phyloP scores from a whole-genome alignment of 2,113 vertebrate genomes.

The Myiagra hebetior region DNA sequence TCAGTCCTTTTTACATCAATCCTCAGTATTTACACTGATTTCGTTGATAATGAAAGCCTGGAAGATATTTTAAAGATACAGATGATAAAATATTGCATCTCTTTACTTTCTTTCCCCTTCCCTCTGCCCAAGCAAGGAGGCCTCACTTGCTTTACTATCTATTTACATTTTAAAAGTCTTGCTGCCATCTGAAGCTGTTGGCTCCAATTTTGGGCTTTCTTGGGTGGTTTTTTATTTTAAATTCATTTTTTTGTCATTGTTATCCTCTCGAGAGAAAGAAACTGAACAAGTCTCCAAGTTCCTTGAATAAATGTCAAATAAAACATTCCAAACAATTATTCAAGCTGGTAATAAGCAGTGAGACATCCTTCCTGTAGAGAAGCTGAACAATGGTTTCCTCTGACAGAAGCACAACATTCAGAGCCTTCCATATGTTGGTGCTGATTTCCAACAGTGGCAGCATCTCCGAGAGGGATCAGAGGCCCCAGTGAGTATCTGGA shows the following conservation, averaged over 20 bases:
- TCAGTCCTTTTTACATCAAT: not conserved
- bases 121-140: not conserved
- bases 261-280: not conserved
- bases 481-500: conserved; percentile 28
- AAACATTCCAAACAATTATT: conserved; percentile 40
- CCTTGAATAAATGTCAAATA: conserved; percentile 35
- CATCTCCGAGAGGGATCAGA: not conserved
- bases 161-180: not conserved
- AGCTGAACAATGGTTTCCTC: conserved; percentile 46
- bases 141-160: not conserved
- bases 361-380: conserved; percentile 60
- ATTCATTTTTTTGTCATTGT: not conserved
- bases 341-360: conserved; percentile 39
- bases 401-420: conserved; percentile 39
- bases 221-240: not conserved
- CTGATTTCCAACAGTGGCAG: not conserved
- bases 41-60: not conserved
- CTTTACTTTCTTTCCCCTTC: not conserved
- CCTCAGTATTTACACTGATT: not conserved
- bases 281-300: not conserved
- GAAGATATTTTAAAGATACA: not conserved
- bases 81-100: not conserved
- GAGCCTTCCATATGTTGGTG: conserved; percentile 37
- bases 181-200: not conserved
- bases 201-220: not conserved